Base-by-base conservation (phyloP, 2,113 vertebrate species). In the Nerophis lumbriciformis region DNA sequence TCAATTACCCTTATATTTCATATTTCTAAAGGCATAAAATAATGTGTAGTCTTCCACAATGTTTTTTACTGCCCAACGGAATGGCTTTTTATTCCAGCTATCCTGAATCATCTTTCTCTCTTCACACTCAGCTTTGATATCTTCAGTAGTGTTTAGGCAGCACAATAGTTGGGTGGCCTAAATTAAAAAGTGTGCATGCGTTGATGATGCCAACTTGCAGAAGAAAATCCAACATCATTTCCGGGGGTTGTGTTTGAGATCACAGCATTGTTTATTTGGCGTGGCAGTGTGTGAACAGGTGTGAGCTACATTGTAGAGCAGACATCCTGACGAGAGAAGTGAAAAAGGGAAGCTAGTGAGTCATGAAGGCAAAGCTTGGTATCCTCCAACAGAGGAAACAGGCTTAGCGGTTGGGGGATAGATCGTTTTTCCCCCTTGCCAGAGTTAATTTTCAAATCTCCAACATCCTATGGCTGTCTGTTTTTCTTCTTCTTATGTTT, bases 391-490 rank as follows among this genome's bases (percentile, higher is more conserved):
- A 71, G 73, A 87, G 84, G 81, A 81, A 88, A 83, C 84, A 76
- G 71, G 79, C 77, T 86, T 83, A 89, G 84, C 74, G 73, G 78
- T 77, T 71, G 73, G 80, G 83, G 80, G 87, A 88, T 83, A 76
- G 79, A 85, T 83, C 72, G 78, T 85, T 80, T 82, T 78, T 67
- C 57, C 55, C 47, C 63, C 77, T 85, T 83, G 84, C 85, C 82
- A 88, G 83, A 86, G 87, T 89, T 90, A 79, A 90, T 90, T 88
- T 90, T 88, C 64, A 90, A 87, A 88, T 88, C 81, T 83, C 78
- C 83, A 75, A 85, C 86, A 83, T 86, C 85, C 86, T 85, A 83
- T 83, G 75, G 77, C 84, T 83, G 81, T 86, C 87, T 86, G 78
- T 87, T 83, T 88, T 86, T 84, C 79, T 77, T 79, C 77, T 75